These are phyloP conservation scores for Aleiodes testaceus DNA, from an alignment of 2,888 invertebrate genomes.

Conservation along the genomic window DNA sequence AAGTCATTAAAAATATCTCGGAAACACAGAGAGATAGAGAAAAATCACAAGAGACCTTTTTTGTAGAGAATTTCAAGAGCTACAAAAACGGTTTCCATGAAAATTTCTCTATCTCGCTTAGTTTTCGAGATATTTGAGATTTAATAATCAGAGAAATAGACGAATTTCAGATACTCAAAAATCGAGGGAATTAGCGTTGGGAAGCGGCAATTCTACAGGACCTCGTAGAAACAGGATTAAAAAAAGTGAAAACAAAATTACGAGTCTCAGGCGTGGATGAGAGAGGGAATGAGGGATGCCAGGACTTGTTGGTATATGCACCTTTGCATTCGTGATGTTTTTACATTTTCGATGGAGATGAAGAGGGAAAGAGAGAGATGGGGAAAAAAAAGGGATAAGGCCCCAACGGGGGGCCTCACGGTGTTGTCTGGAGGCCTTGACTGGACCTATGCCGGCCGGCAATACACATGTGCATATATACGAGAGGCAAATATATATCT, in stretches of 20 bases:
- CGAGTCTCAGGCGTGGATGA: conserved; percentile 26
- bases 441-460: conserved; percentile 54
- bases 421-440: conserved; percentile 66
- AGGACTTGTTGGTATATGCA: conserved; percentile 35
- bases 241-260: conserved; percentile 40
- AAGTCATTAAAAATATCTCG: too few species aligned
- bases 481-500: conserved; percentile 24
- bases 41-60: too few species aligned
- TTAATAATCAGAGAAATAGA: too few species aligned
- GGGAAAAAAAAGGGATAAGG: not conserved
- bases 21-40: too few species aligned
- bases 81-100: too few species aligned
- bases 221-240: not conserved
- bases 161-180: too few species aligned
- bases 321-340: conserved; percentile 34
- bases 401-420: conserved; percentile 57
- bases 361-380: not conserved
- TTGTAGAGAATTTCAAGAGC: too few species aligned
- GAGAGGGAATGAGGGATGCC: conserved; percentile 11
- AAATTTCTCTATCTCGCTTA: too few species aligned
- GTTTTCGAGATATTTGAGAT: too few species aligned
- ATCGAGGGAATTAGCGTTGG: too few species aligned
- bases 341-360: conserved; percentile 20
- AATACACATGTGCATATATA: conserved; percentile 32
- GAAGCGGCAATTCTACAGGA: conserved; percentile 3